Evolutionary conservation across 2,888 invertebrate species (phyloP).

Genomic region (Agriopis aurantiaria): DNA sequence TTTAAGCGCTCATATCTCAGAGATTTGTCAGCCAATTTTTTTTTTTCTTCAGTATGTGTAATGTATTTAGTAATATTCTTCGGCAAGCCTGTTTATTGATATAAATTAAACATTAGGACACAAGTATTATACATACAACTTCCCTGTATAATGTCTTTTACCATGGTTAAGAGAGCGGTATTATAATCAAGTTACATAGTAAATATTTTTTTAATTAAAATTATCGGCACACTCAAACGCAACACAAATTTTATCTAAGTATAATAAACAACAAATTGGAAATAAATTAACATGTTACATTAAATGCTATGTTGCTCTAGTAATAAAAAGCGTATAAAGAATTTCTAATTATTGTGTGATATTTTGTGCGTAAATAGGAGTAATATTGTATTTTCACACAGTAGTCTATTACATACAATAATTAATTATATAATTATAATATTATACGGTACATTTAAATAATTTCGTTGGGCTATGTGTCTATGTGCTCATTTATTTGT

Average conservation of each 20-base stretch:
- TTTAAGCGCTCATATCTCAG: too few relatives aligned
- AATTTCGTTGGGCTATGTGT: conserved; percentile 14
- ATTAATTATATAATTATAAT: background rate
- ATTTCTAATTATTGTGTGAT: conserved; percentile 44
- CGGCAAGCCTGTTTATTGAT: too few relatives aligned
- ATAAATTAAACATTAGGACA: background rate
- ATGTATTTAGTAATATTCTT: too few relatives aligned
- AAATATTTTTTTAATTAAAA: background rate
- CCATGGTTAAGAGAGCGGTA: conserved; percentile 66
- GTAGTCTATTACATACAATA: background rate
- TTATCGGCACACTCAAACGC: conserved; percentile 6
- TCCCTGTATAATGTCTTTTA: conserved; percentile 80
- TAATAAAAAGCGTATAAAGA: conserved; percentile 43
- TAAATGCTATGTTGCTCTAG: conserved; percentile 1
- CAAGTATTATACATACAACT: conserved; percentile 53
- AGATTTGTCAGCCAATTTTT: too few relatives aligned
- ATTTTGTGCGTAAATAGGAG: conserved; percentile 53
- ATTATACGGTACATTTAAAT: conserved; percentile 18
- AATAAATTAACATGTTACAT: conserved; percentile 7
- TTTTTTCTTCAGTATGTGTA: too few relatives aligned
- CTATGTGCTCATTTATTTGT: background rate
- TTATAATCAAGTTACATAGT: conserved; percentile 2
- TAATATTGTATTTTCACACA: conserved; percentile 2
- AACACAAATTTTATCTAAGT: background rate
- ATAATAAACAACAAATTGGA: background rate